Evolutionary conservation across 2,888 invertebrate genomes (phyloP), one percentile per base, ranked within the genome.

Genomic region (Spisula solida): DNA sequence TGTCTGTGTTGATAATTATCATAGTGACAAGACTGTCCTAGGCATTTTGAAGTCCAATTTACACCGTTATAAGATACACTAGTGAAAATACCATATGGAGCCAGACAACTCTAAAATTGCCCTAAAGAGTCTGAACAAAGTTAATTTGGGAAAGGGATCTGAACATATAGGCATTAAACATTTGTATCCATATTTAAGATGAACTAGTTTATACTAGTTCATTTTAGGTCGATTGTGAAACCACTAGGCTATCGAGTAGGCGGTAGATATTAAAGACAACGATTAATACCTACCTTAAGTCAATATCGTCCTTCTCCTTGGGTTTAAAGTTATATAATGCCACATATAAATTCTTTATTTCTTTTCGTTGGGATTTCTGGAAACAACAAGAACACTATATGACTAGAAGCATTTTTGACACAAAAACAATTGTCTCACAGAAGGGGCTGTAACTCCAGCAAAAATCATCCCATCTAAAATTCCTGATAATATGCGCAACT

Each of bases 281-380:
- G 8, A 66, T 12, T 18, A 82, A 51, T 55, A 86, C 97, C 97
- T 95, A 98, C 98, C 99, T 99, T 56, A 99, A 97, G 96, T 99
- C 99, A 94, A 99, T 97, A 96, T 99, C 99, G 96, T 99, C 99
- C 86, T 98, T 98, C 97, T 99, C 99, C 88, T 99, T 98, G 0
- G 99, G 98, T 96, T 98, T 98, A 97, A 99, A 99, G 97, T 99
- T 99, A 97, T 99, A 99, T 78, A 99, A 97, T 82, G 99, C 98
- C 89, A 99, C 99, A 97, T 99, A 99, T 56, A 99, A 97, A 96
- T 99, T 99, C 89, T 85, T 88, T 48, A 89, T 90, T n/a, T 94
- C 94, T 90, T 95, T 95, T 80, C 93, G 93, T 80, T 94, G 94
- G 29, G 93, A 90, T 92, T 94, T 94, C 95, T 95, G 93, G 41